Conservation (phyloP, 2,797 vertebrate species). For the Rhyacichthys aspro region DNA sequence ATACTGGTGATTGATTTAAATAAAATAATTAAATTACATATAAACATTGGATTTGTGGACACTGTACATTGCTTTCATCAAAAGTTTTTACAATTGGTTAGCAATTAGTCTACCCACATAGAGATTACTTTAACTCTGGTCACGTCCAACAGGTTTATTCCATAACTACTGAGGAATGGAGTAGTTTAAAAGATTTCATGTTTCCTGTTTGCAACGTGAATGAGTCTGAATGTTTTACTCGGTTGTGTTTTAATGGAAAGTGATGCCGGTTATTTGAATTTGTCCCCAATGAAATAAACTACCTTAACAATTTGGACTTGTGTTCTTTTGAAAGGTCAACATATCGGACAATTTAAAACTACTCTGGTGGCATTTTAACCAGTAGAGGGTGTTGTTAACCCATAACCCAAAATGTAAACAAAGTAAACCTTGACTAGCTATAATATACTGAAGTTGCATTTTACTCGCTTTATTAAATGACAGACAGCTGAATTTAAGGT, state of each 20-base stretch:
- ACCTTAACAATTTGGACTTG: constrained; percentile 46
- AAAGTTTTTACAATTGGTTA: constrained; percentile 67
- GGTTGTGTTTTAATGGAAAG: constrained; percentile 34
- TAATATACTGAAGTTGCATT: neutral
- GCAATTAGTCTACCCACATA: constrained; percentile 38
- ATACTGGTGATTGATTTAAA: constrained; percentile 28
- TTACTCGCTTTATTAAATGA: constrained; percentile 57
- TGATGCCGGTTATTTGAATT: constrained; percentile 64
- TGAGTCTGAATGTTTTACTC: neutral
- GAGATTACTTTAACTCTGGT: too few relatives aligned
- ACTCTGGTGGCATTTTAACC: too few relatives aligned
- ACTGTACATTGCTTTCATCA: constrained; percentile 51
- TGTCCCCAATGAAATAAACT: constrained; percentile 63
- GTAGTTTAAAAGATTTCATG: too few relatives aligned
- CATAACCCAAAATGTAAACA: too few relatives aligned
- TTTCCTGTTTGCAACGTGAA: constrained; percentile 39
- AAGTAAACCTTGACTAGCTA: too few relatives aligned
- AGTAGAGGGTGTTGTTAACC: too few relatives aligned
- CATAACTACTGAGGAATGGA: too few relatives aligned
- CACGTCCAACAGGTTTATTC: too few relatives aligned
- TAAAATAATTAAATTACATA: constrained; percentile 51
- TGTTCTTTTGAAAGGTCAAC: neutral
- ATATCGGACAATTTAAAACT: too few relatives aligned
- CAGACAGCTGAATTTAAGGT: constrained; percentile 20
- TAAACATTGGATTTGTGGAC: constrained; percentile 68